Evolutionary conservation across 2,888 invertebrate genomes (phyloP).

Genomic region (Phanerotoma sp.): DNA sequence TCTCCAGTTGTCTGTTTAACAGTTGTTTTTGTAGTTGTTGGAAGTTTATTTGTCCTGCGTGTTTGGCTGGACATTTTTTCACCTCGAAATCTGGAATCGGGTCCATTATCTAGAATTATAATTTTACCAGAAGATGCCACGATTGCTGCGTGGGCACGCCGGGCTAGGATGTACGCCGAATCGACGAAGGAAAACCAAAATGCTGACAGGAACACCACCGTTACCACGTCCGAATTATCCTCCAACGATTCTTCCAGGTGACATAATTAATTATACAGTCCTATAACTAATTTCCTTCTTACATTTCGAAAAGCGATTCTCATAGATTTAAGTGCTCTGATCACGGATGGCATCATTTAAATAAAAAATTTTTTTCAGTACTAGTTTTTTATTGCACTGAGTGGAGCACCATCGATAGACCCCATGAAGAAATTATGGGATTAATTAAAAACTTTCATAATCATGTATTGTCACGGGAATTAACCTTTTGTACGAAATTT

Average conservation of each 20-base stretch:
- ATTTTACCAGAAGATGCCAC: slow-evolving; percentile 39
- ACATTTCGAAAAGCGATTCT: too few relatives aligned
- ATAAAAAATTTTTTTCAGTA: too few relatives aligned
- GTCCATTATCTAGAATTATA: background rate
- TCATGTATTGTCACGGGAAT: too few relatives aligned
- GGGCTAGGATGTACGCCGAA: slow-evolving; percentile 48
- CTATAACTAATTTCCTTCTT: too few relatives aligned
- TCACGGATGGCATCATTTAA: too few relatives aligned
- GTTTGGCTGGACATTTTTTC: slow-evolving; percentile 37
- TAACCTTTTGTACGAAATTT: too few relatives aligned
- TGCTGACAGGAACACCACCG: slow-evolving; percentile 41
- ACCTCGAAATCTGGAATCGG: background rate
- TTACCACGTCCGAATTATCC: slow-evolving; percentile 34
- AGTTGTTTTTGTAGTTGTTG: slow-evolving; percentile 34
- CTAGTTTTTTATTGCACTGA: too few relatives aligned
- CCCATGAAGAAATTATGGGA: too few relatives aligned
- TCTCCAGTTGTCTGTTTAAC: slow-evolving; percentile 28
- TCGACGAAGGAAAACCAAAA: slow-evolving; percentile 48
- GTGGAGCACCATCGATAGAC: too few relatives aligned
- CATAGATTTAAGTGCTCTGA: too few relatives aligned
- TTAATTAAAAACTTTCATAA: too few relatives aligned
- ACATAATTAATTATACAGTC: background rate
- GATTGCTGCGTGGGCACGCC: slow-evolving; percentile 44
- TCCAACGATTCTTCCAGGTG: slow-evolving; percentile 33
- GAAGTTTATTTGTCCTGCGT: slow-evolving; percentile 35